Evolutionary conservation across 1,140 invertebrate genomes (phyloP), one percentile per base, ranked within the genome.

Genomic region (Tetramorium alpestre): DNA sequence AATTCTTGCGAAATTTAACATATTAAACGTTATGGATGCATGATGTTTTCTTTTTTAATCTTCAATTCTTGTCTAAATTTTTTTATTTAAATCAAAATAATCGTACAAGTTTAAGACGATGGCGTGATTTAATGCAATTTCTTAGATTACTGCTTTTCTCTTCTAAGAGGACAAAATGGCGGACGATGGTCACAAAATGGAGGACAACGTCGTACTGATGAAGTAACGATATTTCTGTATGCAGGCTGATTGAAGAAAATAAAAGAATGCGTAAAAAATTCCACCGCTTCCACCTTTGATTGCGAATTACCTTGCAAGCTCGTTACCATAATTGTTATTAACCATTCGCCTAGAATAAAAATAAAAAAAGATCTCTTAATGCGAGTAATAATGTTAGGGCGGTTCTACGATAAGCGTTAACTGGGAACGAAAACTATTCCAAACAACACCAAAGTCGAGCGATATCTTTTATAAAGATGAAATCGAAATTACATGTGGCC

Each of bases 171-270:
- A 86, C 88, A 93, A 93, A 86, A 93, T 93, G 93, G 93, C 87
- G 87, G 90, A 85, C 69, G 33, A 41, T 65, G 49, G 60, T 73
- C 78, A 90, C 85, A 89, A 93, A 93, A 93, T 93, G 93, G 92
- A 62, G 77, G 87, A 88, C 38, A 60, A 49, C 64, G 11, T 65
- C n/a, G 7, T 41, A n/a, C 38, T 75, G 33, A 75, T 58, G 33
- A 44, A 38, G 25, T 28, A 4, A 3, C 13, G 38, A 56, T 70
- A 44, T 49, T 65, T 56, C 16, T 73, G 54, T 13, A 6, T 41
- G 47, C 28, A 8, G 2, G 33, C 28, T 41, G 51, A 73, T 25
- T 41, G 5, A 73, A 56, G 22, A 6, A 47, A 82, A 72, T 47
- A 16, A 28, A 58, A 56, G 22, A 16, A 41, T 22, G 41, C 25